phyloP scores from a whole-genome alignment of 2,113 vertebrate species.

The Caloenas nicobarica region DNA sequence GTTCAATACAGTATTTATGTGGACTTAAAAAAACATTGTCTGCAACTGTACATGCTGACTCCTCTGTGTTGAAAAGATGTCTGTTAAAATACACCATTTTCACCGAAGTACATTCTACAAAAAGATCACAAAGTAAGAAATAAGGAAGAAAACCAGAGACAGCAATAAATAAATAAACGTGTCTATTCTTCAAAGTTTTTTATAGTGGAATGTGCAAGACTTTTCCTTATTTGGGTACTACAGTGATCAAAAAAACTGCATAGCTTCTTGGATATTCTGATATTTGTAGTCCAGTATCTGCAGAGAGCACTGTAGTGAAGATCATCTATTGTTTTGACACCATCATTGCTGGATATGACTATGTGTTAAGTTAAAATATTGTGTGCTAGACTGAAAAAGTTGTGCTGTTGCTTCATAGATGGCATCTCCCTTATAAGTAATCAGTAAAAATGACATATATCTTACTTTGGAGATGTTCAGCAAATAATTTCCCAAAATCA shows the following conservation, averaged over 20 bases:
- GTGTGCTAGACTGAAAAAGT: constrained; percentile 22
- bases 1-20: neutral
- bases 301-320: neutral
- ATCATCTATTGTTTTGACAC: neutral
- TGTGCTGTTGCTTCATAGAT: neutral
- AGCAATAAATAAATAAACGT: neutral
- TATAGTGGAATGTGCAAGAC: neutral
- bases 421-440: neutral
- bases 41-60: neutral
- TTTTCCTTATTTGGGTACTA: neutral
- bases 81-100: neutral
- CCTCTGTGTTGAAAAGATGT: neutral
- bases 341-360: neutral
- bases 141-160: neutral
- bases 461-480: constrained; percentile 1
- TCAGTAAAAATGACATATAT: constrained; percentile 25
- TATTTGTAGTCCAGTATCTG: neutral
- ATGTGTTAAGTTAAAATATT: neutral
- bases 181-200: neutral
- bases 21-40: neutral
- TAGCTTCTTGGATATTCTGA: neutral
- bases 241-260: neutral
- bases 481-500: constrained; percentile 33
- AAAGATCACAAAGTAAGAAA: neutral
- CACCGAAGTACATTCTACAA: neutral